Evolutionary conservation across 1,140 invertebrate genomes (phyloP).

Genomic region (Popillia japonica): DNA sequence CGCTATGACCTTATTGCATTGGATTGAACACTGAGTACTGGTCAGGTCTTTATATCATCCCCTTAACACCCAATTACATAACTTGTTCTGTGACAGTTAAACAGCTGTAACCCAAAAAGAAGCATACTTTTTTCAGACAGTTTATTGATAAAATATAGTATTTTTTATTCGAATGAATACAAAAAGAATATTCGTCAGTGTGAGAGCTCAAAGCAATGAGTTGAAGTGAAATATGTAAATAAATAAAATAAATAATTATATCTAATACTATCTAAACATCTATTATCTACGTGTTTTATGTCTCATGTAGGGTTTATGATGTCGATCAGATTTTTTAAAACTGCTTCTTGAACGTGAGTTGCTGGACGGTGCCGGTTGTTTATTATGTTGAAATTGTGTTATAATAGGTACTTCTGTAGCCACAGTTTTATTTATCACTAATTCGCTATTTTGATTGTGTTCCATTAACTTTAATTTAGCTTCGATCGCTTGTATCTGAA

Average conservation of each 20-base stretch:
- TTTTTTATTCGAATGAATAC: background rate
- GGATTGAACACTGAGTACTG: no score
- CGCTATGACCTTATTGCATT: no score
- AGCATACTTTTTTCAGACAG: background rate
- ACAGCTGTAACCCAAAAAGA: background rate
- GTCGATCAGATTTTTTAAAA: background rate
- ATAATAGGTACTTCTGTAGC: slow-evolving; percentile 72
- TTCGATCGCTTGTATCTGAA: slow-evolving; percentile 86
- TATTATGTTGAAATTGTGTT: slow-evolving; percentile 68
- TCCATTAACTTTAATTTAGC: slow-evolving; percentile 85
- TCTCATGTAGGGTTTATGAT: slow-evolving; percentile 37
- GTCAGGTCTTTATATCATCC: no score
- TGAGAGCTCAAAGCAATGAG: background rate
- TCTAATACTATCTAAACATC: background rate
- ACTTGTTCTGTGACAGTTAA: background rate
- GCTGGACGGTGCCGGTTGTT: slow-evolving; percentile 36
- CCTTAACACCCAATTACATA: background rate
- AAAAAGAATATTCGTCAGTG: background rate
- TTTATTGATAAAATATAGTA: slow-evolving; percentile 28
- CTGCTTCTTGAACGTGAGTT: background rate
- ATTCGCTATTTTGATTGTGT: slow-evolving; percentile 72
- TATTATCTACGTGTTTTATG: slow-evolving; percentile 25
- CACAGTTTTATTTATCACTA: slow-evolving; percentile 75
- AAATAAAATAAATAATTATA: slow-evolving; percentile 10
- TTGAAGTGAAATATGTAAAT: slow-evolving; percentile 2